phyloP scores from a whole-genome alignment of 2,888 invertebrate genomes.

The Leptopilina drosophilae region DNA sequence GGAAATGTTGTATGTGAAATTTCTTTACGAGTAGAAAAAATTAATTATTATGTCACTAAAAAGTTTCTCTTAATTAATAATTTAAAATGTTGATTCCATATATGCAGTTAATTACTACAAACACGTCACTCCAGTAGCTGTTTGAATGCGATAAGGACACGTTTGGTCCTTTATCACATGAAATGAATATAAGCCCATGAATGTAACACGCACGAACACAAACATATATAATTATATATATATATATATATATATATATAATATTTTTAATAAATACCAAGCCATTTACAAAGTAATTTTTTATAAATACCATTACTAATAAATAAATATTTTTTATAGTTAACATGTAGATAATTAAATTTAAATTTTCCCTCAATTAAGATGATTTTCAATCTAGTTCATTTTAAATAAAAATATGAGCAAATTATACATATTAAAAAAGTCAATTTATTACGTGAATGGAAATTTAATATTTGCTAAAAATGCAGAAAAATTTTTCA shows the following conservation, averaged over 20 bases:
- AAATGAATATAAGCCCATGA: slow-evolving; percentile 2
- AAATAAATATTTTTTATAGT: too few relatives aligned
- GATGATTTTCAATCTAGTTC: too few relatives aligned
- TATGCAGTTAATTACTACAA: slow-evolving; percentile 18
- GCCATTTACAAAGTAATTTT: too few relatives aligned
- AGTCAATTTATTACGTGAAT: background rate
- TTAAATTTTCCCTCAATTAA: too few relatives aligned
- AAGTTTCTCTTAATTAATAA: slow-evolving; percentile 1
- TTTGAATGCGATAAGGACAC: slow-evolving; percentile 32
- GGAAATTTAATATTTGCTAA: background rate
- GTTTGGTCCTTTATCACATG: slow-evolving; percentile 5
- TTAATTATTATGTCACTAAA: slow-evolving; percentile 1
- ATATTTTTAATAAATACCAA: too few relatives aligned
- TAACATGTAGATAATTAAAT: too few relatives aligned
- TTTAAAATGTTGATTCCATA: background rate
- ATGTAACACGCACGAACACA: background rate
- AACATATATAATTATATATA: too few relatives aligned
- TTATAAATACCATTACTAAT: too few relatives aligned
- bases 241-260: too few relatives aligned
- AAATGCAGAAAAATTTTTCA: background rate
- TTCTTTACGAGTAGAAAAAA: background rate
- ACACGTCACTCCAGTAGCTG: slow-evolving; percentile 17
- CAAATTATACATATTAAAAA: background rate
- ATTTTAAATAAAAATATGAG: too few relatives aligned
- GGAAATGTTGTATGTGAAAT: background rate